Conservation (phyloP, 2,888 invertebrate genomes). For the Phaonia tiefii region DNA sequence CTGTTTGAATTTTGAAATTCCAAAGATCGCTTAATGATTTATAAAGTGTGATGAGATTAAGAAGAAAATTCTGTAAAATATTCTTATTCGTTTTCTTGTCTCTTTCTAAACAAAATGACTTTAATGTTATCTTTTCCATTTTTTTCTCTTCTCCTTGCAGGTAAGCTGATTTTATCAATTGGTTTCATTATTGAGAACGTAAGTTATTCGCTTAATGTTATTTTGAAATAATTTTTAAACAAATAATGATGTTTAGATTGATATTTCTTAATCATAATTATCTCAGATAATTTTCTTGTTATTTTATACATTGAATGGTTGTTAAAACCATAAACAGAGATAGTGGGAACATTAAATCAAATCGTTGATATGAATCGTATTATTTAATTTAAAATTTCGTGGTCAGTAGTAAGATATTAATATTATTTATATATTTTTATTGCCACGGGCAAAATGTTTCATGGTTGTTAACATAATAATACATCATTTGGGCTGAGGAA, state of each 20-base stretch:
- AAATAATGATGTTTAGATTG: conserved; percentile 7
- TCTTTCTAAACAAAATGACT: conserved; percentile 33
- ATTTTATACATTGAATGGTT: not conserved
- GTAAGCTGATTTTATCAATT: conserved; percentile 34
- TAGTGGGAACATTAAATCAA: too few relatives aligned
- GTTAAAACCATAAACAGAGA: not conserved
- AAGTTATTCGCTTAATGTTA: conserved; percentile 30
- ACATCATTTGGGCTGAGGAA: too few relatives aligned
- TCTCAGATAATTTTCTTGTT: conserved; percentile 1
- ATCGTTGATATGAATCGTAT: too few relatives aligned
- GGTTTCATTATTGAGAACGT: conserved; percentile 23
- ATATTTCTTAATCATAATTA: not conserved
- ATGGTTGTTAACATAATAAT: too few relatives aligned
- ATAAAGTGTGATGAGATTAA: conserved; percentile 43
- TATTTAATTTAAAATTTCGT: not conserved
- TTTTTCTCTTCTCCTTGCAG: conserved; percentile 54
- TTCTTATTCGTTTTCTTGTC: not conserved
- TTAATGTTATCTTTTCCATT: conserved; percentile 22
- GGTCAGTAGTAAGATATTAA: not conserved
- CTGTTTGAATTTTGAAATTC: not conserved
- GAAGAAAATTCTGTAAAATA: conserved; percentile 28
- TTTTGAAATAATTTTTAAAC: not conserved
- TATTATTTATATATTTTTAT: not conserved
- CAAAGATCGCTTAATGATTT: conserved; percentile 42
- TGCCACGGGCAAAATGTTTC: too few relatives aligned